Evolutionary conservation across 2,113 vertebrate species (phyloP).

Genomic region (Xiphophorus hellerii): DNA sequence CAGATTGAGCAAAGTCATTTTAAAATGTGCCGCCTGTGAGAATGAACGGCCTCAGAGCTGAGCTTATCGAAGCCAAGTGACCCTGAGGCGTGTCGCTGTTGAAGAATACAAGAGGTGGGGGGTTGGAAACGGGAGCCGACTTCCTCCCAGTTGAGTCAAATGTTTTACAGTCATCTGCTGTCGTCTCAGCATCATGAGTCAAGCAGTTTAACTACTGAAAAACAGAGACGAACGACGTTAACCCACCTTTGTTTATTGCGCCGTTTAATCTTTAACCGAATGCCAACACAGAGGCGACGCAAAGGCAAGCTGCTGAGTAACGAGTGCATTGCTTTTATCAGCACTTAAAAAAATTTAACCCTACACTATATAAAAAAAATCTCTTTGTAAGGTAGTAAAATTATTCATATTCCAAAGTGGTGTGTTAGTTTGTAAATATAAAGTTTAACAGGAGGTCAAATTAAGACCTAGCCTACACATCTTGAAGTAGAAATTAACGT

Average conservation of each 20-base stretch:
- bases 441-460: neutral
- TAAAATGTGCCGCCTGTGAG: neutral
- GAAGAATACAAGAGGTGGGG: neutral
- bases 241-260: neutral
- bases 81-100: constrained; percentile 9
- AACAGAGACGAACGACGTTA: neutral
- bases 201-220: neutral
- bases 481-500: neutral
- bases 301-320: neutral
- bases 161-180: neutral
- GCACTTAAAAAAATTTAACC: neutral
- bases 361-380: neutral
- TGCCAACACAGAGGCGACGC: neutral
- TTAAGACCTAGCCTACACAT: neutral
- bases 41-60: constrained; percentile 1
- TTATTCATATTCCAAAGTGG: neutral
- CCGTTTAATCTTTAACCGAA: neutral
- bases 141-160: constrained; percentile 23
- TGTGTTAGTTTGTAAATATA: neutral
- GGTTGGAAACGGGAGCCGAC: constrained; percentile 2
- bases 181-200: neutral
- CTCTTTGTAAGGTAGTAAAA: neutral
- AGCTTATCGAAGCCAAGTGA: constrained; percentile 23
- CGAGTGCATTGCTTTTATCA: neutral
- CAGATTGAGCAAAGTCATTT: neutral